Conservation (phyloP, 2,113 vertebrate species). For the Zapus hudsonius region DNA sequence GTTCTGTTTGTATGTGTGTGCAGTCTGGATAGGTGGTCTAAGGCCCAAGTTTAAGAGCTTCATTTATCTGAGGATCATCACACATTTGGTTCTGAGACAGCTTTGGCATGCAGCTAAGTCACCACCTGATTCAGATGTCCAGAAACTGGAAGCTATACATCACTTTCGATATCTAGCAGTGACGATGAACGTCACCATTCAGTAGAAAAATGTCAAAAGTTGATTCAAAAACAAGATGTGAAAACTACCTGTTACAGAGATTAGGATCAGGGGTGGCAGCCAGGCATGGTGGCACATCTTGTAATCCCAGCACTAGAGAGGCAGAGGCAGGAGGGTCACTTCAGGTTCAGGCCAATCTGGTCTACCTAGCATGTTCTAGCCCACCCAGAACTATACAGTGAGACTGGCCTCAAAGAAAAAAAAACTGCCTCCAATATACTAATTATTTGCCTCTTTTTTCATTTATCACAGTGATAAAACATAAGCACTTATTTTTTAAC, state of each 20-base stretch:
- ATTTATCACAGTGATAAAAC: neutral
- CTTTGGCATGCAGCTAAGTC: neutral
- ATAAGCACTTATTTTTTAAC: too few species aligned
- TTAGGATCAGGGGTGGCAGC: neutral
- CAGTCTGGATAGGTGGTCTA: neutral
- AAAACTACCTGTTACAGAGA: conserved; percentile 11
- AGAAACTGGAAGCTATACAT: neutral
- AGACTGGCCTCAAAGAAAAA: neutral
- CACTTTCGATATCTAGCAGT: neutral
- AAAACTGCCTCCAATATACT: too few species aligned
- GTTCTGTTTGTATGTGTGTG: neutral
- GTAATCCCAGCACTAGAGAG: neutral
- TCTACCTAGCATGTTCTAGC: neutral
- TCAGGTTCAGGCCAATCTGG: neutral
- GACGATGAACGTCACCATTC: neutral
- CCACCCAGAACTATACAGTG: neutral
- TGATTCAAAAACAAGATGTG: neutral
- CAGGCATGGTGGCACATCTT: neutral
- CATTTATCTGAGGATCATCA: neutral
- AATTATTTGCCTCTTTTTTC: neutral
- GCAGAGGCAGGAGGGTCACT: neutral
- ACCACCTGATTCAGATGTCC: neutral
- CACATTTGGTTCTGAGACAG: neutral
- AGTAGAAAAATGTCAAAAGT: neutral
- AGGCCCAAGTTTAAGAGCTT: neutral